A percentile compares a stretch with the other conserved stretches of the same genome.
Conservation (phyloP, 2,113 vertebrate species). For the Hydropotes inermis region DNA sequence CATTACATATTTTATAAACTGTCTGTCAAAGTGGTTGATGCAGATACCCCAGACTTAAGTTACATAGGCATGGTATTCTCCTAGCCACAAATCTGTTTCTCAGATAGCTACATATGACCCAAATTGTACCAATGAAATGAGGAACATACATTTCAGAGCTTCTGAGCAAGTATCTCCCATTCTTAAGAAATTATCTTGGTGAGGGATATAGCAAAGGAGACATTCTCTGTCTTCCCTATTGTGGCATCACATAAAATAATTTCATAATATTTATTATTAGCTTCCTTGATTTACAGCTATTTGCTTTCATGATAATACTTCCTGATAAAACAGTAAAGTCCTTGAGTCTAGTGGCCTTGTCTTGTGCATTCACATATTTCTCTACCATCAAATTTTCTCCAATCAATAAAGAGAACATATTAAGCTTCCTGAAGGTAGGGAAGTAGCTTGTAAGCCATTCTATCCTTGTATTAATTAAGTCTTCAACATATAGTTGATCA, state of each 20-base stretch:
- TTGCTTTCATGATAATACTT: neutral
- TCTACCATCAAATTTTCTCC: neutral
- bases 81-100: neutral
- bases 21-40: neutral
- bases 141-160: neutral
- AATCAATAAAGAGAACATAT: neutral
- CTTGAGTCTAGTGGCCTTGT: neutral
- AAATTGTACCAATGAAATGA: neutral
- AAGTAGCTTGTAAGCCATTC: neutral
- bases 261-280: neutral
- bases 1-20: accelerated
- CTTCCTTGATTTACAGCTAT: neutral
- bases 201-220: neutral
- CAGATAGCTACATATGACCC: neutral
- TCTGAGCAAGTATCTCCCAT: neutral
- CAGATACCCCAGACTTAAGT: neutral
- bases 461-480: neutral
- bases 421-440: neutral
- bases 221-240: neutral
- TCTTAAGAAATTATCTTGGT: neutral
- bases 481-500: neutral
- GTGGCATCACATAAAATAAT: neutral
- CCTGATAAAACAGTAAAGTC: neutral
- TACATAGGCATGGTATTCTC: neutral
- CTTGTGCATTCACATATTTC: neutral